Evolutionary conservation across 2,888 invertebrate genomes (phyloP), one percentile per base, ranked within the genome.

Genomic region (Chalcosyrphus nemorum): DNA sequence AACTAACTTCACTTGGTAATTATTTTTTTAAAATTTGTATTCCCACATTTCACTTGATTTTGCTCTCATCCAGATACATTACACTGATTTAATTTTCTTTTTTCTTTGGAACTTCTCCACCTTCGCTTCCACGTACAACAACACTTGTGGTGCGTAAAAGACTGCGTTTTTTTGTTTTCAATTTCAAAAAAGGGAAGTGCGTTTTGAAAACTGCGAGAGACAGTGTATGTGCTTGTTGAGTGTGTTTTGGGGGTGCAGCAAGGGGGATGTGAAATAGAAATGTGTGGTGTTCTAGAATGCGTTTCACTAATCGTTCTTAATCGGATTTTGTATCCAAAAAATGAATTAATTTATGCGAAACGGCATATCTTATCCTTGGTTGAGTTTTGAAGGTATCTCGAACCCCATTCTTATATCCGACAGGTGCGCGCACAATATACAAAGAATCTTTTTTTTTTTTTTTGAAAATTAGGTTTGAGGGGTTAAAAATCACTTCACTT

Each of bases 401-500:
- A 32, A 35, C 45, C 15, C 32, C 27, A 52, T 35, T 45, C 2
- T 27, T 32, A 24, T 72, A 77, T 82, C 82, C 82, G 82, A 82
- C 82, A 82, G 82, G 82, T 82, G 82, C 77, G 82, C 77, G 66
- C 47, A 32, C 4, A 29, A 19, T 70, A 57, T 50, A 50, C 35
- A 43, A 54, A 45, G n/a, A 61, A 68, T 66, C 7, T 50, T 54
- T 56, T 61, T 66, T 13, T 66, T 29, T 43, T 9, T 68, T 57
- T 38, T 7, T n/a, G n/a, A n/a, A n/a, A n/a, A n/a, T n/a, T n/a
- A n/a, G n/a, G n/a, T n/a, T n/a, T n/a, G n/a, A n/a, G 1, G 7
- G 7, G 13, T 13, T 6, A 29, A 5, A 41, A 57, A 32, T 17
- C 59, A 68, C 50, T 35, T 38, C 52, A 38, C 35, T 61, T 9